Conservation (phyloP, 1,140 invertebrate genomes). For the Drosophila varians region DNA sequence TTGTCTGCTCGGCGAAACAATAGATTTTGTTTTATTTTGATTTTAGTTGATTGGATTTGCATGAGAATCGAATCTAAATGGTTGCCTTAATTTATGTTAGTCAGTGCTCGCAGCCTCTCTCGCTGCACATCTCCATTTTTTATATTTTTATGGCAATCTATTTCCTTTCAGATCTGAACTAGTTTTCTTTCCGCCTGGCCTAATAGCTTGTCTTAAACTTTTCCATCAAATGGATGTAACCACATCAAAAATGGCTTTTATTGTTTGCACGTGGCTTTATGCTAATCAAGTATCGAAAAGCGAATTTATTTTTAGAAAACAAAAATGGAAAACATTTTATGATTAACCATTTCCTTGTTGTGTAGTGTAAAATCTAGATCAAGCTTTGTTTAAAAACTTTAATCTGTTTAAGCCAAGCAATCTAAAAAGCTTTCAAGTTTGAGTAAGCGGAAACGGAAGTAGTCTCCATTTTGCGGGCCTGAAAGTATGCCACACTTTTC, state of each 20-base stretch:
- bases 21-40: conserved; percentile 46
- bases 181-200: conserved; percentile 52
- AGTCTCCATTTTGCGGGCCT: background rate
- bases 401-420: background rate
- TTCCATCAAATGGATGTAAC: conserved; percentile 10
- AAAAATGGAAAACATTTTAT: no score
- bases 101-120: conserved; percentile 42
- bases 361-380: conserved; percentile 33
- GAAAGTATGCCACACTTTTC: conserved; percentile 40
- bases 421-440: conserved; percentile 17
- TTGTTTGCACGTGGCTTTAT: conserved; percentile 22
- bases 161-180: conserved; percentile 58
- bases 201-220: conserved; percentile 4
- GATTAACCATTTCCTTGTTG: no score
- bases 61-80: conserved; percentile 80
- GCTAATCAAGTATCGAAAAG: conserved; percentile 18
- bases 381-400: conserved; percentile 8
- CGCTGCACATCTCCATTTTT: conserved; percentile 29
- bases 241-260: background rate
- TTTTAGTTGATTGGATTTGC: conserved; percentile 67
- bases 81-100: conserved; percentile 74
- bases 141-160: conserved; percentile 7
- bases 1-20: conserved; percentile 32
- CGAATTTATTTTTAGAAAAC: background rate
- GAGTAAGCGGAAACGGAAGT: conserved; percentile 39